Conservation (phyloP, 35 echinoderm and acorn worm genomes). For the Apostichopus parvimensis region DNA sequence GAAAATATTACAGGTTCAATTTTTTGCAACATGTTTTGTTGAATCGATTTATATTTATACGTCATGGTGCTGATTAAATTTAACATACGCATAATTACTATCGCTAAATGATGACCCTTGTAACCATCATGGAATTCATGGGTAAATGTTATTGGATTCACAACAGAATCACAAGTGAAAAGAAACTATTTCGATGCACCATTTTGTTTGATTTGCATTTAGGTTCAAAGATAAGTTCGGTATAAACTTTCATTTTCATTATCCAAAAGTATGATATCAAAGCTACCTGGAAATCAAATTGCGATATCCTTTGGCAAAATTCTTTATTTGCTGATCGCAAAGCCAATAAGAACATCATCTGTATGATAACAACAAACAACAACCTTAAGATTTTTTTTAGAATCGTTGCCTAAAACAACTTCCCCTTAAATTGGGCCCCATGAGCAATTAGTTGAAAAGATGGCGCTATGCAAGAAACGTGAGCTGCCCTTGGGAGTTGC, state of each 20-base stretch:
- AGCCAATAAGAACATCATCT: not conserved
- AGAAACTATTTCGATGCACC: too few species aligned
- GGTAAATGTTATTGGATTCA: too few species aligned
- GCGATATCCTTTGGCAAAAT: not conserved
- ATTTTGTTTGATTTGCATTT: too few species aligned
- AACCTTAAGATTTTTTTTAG: not conserved
- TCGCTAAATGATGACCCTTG: too few species aligned
- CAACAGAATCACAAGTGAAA: too few species aligned
- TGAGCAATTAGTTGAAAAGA: conserved; percentile 32
- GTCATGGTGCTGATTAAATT: too few species aligned
- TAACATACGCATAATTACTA: too few species aligned
- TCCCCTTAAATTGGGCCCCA: conserved; percentile 1
- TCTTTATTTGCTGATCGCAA: not conserved
- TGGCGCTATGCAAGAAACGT: conserved; percentile 52
- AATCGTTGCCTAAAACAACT: not conserved
- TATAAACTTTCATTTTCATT: not conserved
- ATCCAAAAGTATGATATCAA: not conserved
- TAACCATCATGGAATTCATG: too few species aligned
- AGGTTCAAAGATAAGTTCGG: not conserved
- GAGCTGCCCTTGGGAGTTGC: conserved; percentile 56
- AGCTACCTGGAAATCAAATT: not conserved
- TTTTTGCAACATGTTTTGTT: too few species aligned
- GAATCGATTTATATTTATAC: too few species aligned
- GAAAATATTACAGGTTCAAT: too few species aligned
- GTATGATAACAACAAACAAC: not conserved